Evolutionary conservation across 2,888 invertebrate genomes (phyloP).

Genomic region (Cepaea hortensis): DNA sequence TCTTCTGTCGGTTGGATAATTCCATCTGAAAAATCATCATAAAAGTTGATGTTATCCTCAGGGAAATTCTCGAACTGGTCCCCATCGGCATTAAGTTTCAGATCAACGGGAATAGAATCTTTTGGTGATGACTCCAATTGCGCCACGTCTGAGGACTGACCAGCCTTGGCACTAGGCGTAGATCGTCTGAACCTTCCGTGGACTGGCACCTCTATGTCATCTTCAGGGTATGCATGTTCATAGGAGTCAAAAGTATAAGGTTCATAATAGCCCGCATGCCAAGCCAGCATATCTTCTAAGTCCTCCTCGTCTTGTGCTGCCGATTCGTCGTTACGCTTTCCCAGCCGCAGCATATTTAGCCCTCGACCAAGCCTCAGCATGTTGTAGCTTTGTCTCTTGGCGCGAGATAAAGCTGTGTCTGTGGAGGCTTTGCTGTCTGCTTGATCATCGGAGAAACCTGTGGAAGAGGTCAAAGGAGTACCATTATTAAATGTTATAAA

Average conservation of each 20-base stretch:
- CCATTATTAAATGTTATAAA: too few species aligned
- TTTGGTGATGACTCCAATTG: background rate
- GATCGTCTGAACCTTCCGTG: conserved; percentile 23
- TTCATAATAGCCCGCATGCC: conserved; percentile 27
- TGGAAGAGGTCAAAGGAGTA: background rate
- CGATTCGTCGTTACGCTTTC: conserved; percentile 62
- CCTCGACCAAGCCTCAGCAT: conserved; percentile 52
- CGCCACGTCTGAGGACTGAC: background rate
- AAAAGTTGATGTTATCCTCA: conserved; percentile 1
- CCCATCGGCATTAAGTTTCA: background rate
- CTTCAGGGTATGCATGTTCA: background rate
- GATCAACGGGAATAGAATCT: background rate
- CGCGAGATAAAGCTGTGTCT: conserved; percentile 14
- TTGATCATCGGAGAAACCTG: conserved; percentile 15
- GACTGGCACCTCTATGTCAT: conserved; percentile 2
- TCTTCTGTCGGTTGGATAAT: conserved; percentile 10
- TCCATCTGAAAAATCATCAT: background rate
- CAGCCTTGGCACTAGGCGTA: background rate
- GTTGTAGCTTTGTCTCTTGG: conserved; percentile 28
- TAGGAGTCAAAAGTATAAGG: conserved; percentile 9
- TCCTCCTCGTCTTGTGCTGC: conserved; percentile 38
- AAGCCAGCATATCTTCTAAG: conserved; percentile 36
- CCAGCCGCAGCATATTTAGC: conserved; percentile 65
- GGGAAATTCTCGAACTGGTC: background rate
- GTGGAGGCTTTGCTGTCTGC: background rate